Evolutionary conservation across 2,888 invertebrate genomes (phyloP), one percentile per base, ranked within the genome.

Genomic region (Sympetrum striolatum): DNA sequence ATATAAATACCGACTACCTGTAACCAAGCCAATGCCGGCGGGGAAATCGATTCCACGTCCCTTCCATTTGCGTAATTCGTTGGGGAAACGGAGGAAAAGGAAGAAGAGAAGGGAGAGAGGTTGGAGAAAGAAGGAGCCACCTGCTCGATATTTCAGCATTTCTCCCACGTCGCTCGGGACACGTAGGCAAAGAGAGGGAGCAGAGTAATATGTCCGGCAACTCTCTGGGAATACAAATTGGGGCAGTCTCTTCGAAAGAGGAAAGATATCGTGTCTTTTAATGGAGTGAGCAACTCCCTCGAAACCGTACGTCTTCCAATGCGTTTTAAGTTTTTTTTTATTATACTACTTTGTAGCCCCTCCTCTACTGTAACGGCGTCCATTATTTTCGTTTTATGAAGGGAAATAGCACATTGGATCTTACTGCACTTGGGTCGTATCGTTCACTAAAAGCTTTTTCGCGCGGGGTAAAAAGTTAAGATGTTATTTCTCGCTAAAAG

Each of bases 61-160:
- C n/a, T 86, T 86, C 86, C 60, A 86, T 86, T 86, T 86, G 86
- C 86, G 86, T 86, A 86, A 86, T 86, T 86, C 86, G 86, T 64
- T 35, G 37, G 58, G 60, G 60, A 31, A 86, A 60, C 37, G 60
- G 37, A 60, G 35, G 58, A 82, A 82, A 82, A 58, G 82, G 58
- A 22, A 60, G 58, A 58, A 82, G 58, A 58, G 58, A 14, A 31
- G 58, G 82, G 10, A 58, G 58, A 22, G 15, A 14, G 25, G 35
- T 22, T 5, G 58, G 44, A 35, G 12, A 5, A 31, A 37, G 48
- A 60, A 18, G 58, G 25, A 48, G 86, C 86, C 86, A 86, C 86
- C 86, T 86, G 86, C 86, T 86, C 86, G 86, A 86, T 86, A 86
- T 86, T 82, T 82, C 82, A 82, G 82, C 82, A 82, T 58, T 86